Conservation (phyloP, 2,888 invertebrate species). For the Mantis religiosa region DNA sequence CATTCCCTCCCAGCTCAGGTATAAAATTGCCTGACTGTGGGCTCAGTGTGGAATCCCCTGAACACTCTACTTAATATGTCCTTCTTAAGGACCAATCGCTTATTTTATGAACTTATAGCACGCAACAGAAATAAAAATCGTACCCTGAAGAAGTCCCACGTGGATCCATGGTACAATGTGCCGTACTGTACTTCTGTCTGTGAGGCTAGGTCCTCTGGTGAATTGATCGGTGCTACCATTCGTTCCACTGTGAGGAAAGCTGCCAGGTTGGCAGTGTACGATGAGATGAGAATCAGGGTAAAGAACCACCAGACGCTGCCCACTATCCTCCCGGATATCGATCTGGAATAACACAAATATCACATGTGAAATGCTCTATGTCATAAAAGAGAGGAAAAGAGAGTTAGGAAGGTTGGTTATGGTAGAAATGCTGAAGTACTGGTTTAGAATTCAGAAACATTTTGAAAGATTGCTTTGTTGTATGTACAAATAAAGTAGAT, state of each 20-base stretch:
- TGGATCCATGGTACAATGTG: conserved; percentile 72
- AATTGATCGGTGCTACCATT: conserved; percentile 93
- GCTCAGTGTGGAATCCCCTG: too few relatives aligned
- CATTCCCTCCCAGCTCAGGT: too few relatives aligned
- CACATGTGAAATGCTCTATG: background rate
- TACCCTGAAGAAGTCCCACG: conserved; percentile 84
- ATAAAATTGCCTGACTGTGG: too few relatives aligned
- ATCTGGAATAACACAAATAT: conserved; percentile 48
- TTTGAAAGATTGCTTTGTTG: too few relatives aligned
- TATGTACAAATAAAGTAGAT: too few relatives aligned
- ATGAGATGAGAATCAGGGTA: conserved; percentile 94
- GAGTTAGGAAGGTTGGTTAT: too few relatives aligned
- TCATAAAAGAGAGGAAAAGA: background rate
- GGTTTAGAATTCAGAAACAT: too few relatives aligned
- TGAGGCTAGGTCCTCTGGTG: conserved; percentile 82
- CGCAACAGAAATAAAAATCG: conserved; percentile 33
- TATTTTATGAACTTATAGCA: background rate
- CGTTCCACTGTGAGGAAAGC: conserved; percentile 96
- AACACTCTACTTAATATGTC: too few relatives aligned
- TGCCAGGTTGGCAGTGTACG: conserved; percentile 97
- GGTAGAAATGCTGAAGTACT: too few relatives aligned
- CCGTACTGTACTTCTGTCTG: conserved; percentile 93
- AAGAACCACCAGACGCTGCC: conserved; percentile 99
- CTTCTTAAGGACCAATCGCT: too few relatives aligned
- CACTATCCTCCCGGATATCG: conserved; percentile 89